Evolutionary conservation across 2,888 invertebrate species (phyloP).

Genomic region (Heliconius charithonia): DNA sequence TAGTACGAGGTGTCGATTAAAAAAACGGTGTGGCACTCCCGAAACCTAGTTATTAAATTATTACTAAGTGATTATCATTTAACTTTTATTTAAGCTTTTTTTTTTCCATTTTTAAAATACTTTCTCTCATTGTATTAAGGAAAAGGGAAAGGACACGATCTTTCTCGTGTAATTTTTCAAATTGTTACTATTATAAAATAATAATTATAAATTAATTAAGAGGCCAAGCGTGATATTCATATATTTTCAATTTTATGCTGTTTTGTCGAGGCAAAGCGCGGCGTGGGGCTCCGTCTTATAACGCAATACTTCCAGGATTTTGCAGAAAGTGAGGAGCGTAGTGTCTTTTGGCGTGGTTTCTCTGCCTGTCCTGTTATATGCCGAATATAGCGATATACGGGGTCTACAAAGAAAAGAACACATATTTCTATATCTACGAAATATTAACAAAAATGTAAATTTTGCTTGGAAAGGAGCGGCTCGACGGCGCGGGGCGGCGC

Average conservation of each 20-base stretch:
- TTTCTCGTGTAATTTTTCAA: not conserved
- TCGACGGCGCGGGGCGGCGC: conserved; percentile 44
- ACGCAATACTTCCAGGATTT: too few species aligned
- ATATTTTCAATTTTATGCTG: too few species aligned
- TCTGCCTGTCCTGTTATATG: too few species aligned
- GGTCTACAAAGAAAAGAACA: too few species aligned
- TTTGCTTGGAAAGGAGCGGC: conserved; percentile 41
- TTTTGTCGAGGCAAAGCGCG: too few species aligned
- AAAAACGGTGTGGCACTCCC: conserved; percentile 72
- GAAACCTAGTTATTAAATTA: conserved; percentile 72
- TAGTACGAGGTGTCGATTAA: conserved; percentile 80
- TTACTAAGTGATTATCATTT: conserved; percentile 14
- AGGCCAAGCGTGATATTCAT: too few species aligned
- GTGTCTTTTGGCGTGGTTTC: too few species aligned
- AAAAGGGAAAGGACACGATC: not conserved
- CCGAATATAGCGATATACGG: too few species aligned
- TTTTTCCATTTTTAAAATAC: not conserved
- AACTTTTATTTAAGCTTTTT: not conserved
- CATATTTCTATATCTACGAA: conserved; percentile 21
- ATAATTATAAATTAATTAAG: too few species aligned
- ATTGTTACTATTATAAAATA: not conserved
- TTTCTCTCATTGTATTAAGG: not conserved
- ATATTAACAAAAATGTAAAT: conserved; percentile 37
- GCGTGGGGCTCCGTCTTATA: too few species aligned
- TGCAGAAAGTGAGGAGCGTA: too few species aligned